Conservation (phyloP, 2,888 invertebrate species). For the Bugulina stolonifera region DNA sequence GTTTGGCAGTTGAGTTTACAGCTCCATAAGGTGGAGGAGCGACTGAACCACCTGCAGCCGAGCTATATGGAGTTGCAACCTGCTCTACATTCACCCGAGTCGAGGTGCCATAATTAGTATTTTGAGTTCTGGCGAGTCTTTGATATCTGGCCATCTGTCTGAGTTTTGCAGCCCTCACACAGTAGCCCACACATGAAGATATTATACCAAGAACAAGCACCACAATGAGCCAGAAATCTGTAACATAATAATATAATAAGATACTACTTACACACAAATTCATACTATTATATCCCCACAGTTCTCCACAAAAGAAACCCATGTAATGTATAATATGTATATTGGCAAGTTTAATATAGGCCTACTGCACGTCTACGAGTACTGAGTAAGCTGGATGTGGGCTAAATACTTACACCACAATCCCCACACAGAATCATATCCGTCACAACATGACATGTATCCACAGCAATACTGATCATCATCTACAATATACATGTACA, state of each 20-base stretch:
- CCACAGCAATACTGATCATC: not conserved
- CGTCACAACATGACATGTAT: not conserved
- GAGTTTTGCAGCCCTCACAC: not conserved
- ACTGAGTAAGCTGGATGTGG: too few species aligned
- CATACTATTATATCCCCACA: too few species aligned
- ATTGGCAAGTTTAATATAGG: too few species aligned
- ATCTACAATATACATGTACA: not conserved
- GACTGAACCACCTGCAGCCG: not conserved
- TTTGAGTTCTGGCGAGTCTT: not conserved
- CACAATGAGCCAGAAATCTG: slow-evolving; percentile 10
- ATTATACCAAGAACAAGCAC: slow-evolving; percentile 4
- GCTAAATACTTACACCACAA: not conserved
- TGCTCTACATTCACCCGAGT: not conserved
- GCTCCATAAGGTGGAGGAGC: not conserved
- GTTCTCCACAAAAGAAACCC: too few species aligned
- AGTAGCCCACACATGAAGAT: slow-evolving; percentile 3
- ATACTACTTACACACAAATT: too few species aligned
- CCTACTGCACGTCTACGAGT: too few species aligned
- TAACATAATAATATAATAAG: too few species aligned
- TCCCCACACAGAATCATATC: not conserved
- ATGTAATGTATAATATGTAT: too few species aligned
- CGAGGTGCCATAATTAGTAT: not conserved
- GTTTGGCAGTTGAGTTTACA: not conserved
- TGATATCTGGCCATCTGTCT: not conserved
- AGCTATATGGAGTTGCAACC: not conserved